phyloP scores from a whole-genome alignment of 2,888 invertebrate species.

The Tolmerus cingulatus region DNA sequence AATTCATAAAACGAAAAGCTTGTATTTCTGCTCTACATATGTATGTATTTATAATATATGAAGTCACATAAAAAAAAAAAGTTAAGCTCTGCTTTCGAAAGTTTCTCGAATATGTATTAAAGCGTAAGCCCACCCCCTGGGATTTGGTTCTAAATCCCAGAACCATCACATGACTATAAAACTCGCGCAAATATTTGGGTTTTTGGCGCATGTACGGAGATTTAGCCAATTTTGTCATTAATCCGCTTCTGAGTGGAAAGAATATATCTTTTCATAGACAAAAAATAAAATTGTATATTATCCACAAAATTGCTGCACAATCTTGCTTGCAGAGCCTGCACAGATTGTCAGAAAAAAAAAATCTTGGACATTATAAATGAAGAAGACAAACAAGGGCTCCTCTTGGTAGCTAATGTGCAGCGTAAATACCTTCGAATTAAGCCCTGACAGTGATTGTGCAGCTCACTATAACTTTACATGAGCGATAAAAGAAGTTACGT shows the following conservation, averaged over 20 bases:
- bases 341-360: neutral
- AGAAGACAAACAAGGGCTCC: constrained; percentile 12
- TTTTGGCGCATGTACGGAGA: neutral
- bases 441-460: constrained; percentile 24
- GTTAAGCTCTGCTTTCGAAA: neutral
- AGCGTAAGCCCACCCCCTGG: neutral
- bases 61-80: neutral
- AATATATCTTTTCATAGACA: neutral
- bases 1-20: neutral
- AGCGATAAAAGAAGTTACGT: constrained; percentile 7
- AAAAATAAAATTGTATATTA: neutral
- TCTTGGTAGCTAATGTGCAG: constrained; percentile 5
- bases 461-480: constrained; percentile 18
- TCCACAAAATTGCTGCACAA: constrained; percentile 2
- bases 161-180: neutral
- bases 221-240: constrained; percentile 14
- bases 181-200: neutral
- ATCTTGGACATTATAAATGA: neutral
- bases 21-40: neutral
- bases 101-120: neutral
- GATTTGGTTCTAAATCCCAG: neutral
- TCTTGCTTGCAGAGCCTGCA: neutral
- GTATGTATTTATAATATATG: neutral
- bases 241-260: neutral
- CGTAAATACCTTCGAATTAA: constrained; percentile 34